These are phyloP conservation scores for Budorcas taxicolor DNA, from an alignment of 2,113 vertebrate species.

Conservation along the genomic window DNA sequence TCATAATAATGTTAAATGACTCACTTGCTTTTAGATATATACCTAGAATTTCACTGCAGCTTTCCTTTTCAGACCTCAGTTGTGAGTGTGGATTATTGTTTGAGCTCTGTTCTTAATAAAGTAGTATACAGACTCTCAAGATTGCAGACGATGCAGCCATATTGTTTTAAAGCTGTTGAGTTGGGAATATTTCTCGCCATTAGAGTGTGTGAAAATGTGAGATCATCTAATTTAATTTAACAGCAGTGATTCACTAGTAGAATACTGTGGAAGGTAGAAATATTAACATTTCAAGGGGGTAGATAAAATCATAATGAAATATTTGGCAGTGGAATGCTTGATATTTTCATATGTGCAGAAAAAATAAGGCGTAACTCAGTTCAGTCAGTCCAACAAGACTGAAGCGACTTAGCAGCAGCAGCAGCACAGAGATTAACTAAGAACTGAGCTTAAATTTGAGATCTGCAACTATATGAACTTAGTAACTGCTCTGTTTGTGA, in stretches of 20 bases:
- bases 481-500: neutral
- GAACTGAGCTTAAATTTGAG: neutral
- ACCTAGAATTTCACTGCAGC: neutral
- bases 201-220: neutral
- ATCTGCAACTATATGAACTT: neutral
- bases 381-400: neutral
- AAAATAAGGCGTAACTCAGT: neutral
- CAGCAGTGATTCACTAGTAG: neutral
- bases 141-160: neutral
- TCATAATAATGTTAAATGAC: neutral
- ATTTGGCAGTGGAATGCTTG: neutral
- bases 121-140: neutral
- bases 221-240: slow-evolving; percentile 13
- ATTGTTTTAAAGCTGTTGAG: neutral
- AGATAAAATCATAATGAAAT: neutral
- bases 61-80: neutral
- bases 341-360: slow-evolving; percentile 3
- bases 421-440: neutral
- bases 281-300: neutral
- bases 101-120: neutral
- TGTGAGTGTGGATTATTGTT: neutral
- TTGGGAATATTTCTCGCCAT: neutral
- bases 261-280: neutral
- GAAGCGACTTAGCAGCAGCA: too few species aligned
- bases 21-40: neutral